Evolutionary conservation across 1,140 invertebrate genomes (phyloP).

Genomic region (Neodiprion virginianus): DNA sequence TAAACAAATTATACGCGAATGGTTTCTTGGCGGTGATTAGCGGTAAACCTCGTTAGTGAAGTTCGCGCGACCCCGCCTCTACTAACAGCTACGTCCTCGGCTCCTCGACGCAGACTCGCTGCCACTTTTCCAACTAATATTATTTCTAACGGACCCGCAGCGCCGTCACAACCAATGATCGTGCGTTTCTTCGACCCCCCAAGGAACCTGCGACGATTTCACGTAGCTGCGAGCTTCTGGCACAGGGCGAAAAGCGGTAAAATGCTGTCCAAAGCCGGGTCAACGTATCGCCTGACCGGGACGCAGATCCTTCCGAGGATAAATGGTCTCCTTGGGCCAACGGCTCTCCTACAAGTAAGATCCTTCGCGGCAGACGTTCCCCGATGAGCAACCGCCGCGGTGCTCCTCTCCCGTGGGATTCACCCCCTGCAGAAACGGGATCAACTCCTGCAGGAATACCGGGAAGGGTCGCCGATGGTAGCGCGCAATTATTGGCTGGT

Average conservation of each 20-base stretch:
- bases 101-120: slow-evolving; percentile 13
- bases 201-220: background rate
- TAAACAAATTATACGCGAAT: slow-evolving; percentile 58
- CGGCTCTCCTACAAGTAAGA: background rate
- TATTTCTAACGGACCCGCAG: slow-evolving; percentile 14
- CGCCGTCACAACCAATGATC: slow-evolving; percentile 9
- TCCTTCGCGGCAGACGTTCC: background rate
- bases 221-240: too few species aligned
- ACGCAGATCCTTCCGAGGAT: slow-evolving; percentile 29
- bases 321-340: slow-evolving; percentile 38
- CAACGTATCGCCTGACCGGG: slow-evolving; percentile 8
- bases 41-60: slow-evolving; percentile 54
- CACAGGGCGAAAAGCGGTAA: too few species aligned
- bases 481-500: slow-evolving; percentile 46
- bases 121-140: slow-evolving; percentile 4
- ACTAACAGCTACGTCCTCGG: slow-evolving; percentile 18
- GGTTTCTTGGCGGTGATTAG: slow-evolving; percentile 55
- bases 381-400: background rate
- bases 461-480: slow-evolving; percentile 35
- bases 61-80: slow-evolving; percentile 29
- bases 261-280: slow-evolving; percentile 12
- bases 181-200: slow-evolving; percentile 8
- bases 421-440: slow-evolving; percentile 29
- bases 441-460: slow-evolving; percentile 32
- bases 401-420: slow-evolving; percentile 37